Percentiles rank a stretch among this genome's conserved stretches.
Conservation (phyloP, 1,140 invertebrate genomes). For the Brachystomella parvula region DNA sequence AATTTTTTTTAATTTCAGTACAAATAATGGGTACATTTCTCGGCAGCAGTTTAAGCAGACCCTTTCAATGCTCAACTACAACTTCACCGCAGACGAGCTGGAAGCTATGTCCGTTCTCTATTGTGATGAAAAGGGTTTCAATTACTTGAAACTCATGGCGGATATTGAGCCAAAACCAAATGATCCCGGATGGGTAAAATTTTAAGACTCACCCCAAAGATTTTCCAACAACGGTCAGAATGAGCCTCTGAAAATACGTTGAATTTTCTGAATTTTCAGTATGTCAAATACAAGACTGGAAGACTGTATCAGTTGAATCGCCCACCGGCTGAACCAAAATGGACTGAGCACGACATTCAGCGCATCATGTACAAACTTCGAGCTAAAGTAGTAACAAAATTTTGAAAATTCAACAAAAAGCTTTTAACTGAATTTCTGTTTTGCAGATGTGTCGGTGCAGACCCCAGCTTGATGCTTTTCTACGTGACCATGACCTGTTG, state of each 20-base stretch:
- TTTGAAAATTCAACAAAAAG: not conserved
- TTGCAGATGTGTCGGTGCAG: conserved; percentile 29
- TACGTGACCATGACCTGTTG: conserved; percentile 30
- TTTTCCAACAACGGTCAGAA: not conserved
- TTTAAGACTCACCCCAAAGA: not conserved
- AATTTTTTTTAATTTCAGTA: conserved; percentile 43
- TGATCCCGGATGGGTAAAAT: conserved; percentile 32
- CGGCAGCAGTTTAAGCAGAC: conserved; percentile 57
- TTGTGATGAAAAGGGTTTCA: conserved; percentile 59
- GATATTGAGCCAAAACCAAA: conserved; percentile 48
- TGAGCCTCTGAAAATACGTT: not conserved
- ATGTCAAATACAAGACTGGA: conserved; percentile 31
- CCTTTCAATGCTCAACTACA: conserved; percentile 53
- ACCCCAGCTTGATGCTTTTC: conserved; percentile 32
- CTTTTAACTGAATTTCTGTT: conserved; percentile 8
- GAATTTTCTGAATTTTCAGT: conserved; percentile 20
- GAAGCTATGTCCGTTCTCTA: conserved; percentile 57
- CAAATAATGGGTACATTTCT: conserved; percentile 59
- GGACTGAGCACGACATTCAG: conserved; percentile 34
- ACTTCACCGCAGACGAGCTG: conserved; percentile 55
- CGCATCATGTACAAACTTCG: conserved; percentile 37
- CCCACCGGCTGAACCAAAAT: conserved; percentile 28
- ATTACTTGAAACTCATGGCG: conserved; percentile 56
- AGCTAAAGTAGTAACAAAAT: conserved; percentile 21
- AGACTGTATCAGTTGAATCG: conserved; percentile 31